phyloP scores from a whole-genome alignment of 2,888 invertebrate species.

The Melolontha melolontha region DNA sequence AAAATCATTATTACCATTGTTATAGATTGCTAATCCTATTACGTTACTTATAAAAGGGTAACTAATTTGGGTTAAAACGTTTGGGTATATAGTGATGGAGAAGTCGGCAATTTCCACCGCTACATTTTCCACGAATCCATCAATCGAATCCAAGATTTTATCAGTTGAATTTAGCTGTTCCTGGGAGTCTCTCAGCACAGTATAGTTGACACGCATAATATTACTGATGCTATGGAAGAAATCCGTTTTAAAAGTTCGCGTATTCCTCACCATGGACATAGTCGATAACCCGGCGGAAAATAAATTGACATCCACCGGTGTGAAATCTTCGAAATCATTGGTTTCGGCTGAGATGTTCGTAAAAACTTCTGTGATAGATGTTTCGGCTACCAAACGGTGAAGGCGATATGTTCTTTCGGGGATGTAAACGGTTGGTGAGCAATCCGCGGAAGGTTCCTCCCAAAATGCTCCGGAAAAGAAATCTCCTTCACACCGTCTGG shows the following conservation, averaged over 20 bases:
- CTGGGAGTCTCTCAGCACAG: conserved; percentile 18
- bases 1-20: neutral
- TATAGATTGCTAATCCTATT: conserved; percentile 20
- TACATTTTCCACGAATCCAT: conserved; percentile 32
- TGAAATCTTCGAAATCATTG: conserved; percentile 5
- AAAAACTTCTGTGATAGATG: conserved; percentile 14
- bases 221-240: conserved; percentile 34
- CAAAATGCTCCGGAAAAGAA: conserved; percentile 27
- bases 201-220: conserved; percentile 25
- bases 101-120: conserved; percentile 16
- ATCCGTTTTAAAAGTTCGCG: neutral
- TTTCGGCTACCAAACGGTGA: neutral
- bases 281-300: conserved; percentile 18
- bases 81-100: conserved; percentile 9
- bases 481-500: conserved; percentile 30
- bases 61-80: conserved; percentile 20
- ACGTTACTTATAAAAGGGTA: conserved; percentile 15
- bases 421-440: neutral
- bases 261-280: conserved; percentile 9
- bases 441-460: conserved; percentile 15
- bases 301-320: conserved; percentile 29
- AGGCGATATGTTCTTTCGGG: conserved; percentile 9
- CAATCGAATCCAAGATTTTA: conserved; percentile 38
- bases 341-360: conserved; percentile 4
- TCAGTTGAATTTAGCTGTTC: conserved; percentile 33